Evolutionary conservation across 2,888 invertebrate genomes (phyloP), one percentile per base, ranked within the genome.

Genomic region (Griposia aprilina): DNA sequence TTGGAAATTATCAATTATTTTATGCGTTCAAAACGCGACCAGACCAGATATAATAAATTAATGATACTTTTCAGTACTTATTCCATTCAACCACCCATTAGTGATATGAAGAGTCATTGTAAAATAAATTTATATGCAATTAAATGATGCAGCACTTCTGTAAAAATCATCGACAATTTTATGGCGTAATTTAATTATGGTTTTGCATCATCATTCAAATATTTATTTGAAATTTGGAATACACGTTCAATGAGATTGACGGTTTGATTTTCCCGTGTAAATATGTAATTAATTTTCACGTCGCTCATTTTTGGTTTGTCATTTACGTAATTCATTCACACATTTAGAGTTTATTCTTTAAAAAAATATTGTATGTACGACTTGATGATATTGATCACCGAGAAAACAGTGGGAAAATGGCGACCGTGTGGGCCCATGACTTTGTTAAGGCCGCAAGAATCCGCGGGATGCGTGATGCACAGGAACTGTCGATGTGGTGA

Each of bases 201-300:
- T 15, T 67, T 69, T 52, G 69, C 20, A 36, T 41, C 41, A 36
- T 73, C 20, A 73, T 52, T 69, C 3, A 36, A 50, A 72, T 48
- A 30, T 2, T 20, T 2, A 7, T 50, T n/a, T 36, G 15, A 30
- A 1, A 67, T 50, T 30, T 66, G 0, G 11, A 50, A 13, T 36
- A 36, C 4, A 17, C 6, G 8, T 66, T 68, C 4, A 36, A 50
- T 62, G 30, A 30, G 6, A 17, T 20, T 48, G 2, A 23, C 36
- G n/a, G 23, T n/a, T n/a, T n/a, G 8, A 48, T 67, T 67, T 36
- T 36, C 36, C 0, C 17, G 11, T 17, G 20, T 15, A 30, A 30
- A 30, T 50, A n/a, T n/a, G n/a, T n/a, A 0, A 23, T 50, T 50
- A 23, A 52, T 23, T 15, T 67, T 13, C 8, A 30, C 23, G 7